Evolutionary conservation across 1,140 invertebrate genomes (phyloP), one percentile per base, ranked within the genome.

Genomic region (Bombus picipes): DNA sequence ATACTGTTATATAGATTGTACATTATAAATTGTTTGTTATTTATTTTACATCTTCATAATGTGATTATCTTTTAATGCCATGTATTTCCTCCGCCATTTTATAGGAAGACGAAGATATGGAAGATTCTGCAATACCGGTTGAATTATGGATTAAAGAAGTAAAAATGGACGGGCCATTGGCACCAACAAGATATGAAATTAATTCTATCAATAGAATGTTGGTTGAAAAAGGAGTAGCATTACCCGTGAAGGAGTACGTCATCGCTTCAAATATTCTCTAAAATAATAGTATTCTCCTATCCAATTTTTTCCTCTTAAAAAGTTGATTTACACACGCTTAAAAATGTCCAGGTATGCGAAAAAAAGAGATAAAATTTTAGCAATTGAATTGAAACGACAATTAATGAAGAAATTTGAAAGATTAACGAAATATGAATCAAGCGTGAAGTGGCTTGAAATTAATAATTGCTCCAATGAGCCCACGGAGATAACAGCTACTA

Each of bases 91-190:
- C 15, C 2, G 4, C 2, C 9, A 13, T 57, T 41, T 22, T 25
- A 9, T 22, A 85, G 84, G 78, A 85, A 6, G 71, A 81, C 0
- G 79, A 85, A 25, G 34, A 75, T 15, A 5, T 62, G 1, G 37
- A 81, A 41, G 94, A 95, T 62, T 94, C 62, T 8, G 74, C 94
- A 79, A 94, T 97, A 90, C 95, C 95, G 0, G 95, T 96, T 0
- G 95, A 96, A 75, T 88, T 97, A 25, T 96, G 96, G 95, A 92
- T 96, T 0, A 96, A 95, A 87, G 92, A 95, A 70, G 93, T 92
- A 1, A 88, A 86, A 57, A 81, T 65, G 25, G 94, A 95, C 0
- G 96, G 95, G 75, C 94, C 96, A 25, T 94, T 95, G 12, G 94
- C 94, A 32, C 96, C 96, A 9, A 94, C 95, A 25, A 94, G 87